Evolutionary conservation across 2,888 invertebrate genomes (phyloP), one percentile per base, ranked within the genome.

Genomic region (Cephus spinipes): DNA sequence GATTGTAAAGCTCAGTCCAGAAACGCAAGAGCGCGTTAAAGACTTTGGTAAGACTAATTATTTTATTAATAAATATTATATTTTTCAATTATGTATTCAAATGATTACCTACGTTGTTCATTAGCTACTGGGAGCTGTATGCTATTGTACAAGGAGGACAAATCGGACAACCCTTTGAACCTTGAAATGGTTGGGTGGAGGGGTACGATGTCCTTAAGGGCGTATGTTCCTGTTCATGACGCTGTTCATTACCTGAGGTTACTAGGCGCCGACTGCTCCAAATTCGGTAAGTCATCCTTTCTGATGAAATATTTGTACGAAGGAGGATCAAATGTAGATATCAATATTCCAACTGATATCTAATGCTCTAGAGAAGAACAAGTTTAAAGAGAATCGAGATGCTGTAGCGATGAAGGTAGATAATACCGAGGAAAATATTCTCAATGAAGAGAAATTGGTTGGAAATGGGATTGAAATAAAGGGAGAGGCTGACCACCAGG

Each of bases 141-240:
- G 68, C 92, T 97, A 12, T 93, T 95, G 81, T 96, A 95, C 86
- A 89, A 92, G 80, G 93, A 93, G 81, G 90, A 92, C 78, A 87
- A 89, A 74, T 87, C 88, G 69, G 93, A 93, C 76, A 91, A 91
- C 81, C 89, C 91, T 12, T 89, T 93, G 68, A 90, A 91, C 68
- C 92, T 98, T 75, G 94, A 94, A 68, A 92, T 97, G 80, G 97
- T 97, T 74, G 98, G 98, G 0, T 99, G 99, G 98, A 95, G 97
- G 81, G 98, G 98, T 6, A 96, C 95, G 15, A 94, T 95, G 80
- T 97, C 98, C 0, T 92, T 98, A 32, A 93, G 98, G 30, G 97
- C 97, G 0, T 99, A 98, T 92, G 96, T 98, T 55, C 95, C 97
- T 34, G 94, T 95, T 36, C 94, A 95, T 78, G 98, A 97, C 89